Base-by-base conservation (phyloP, 1,140 invertebrate species). In the Lordiphosa stackelbergi region DNA sequence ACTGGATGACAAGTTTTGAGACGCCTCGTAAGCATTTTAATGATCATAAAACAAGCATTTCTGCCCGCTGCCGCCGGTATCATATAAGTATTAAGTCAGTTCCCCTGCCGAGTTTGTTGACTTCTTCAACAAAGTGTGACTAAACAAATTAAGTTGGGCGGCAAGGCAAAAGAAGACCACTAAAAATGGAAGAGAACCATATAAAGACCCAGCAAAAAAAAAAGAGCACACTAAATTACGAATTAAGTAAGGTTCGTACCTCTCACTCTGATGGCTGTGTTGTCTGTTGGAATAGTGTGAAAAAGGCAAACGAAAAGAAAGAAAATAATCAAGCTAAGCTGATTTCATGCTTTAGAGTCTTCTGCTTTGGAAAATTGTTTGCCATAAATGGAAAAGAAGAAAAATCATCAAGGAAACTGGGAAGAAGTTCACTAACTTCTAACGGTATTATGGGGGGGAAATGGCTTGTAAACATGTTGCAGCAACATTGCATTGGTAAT, bases 41-140 rank as follows among this genome's bases (percentile, higher is more conserved):
- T 65, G 77, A 81, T 63, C 53, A 69, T 64, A 68, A 75, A 61
- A 38, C 51, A 70, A 60, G 55, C 47, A 43, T 54, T 58, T 40
- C 45, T 69, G 19, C 19, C 19, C 3, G 3, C 16, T 16, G 57
- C 53, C 66, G 47, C 52, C 53, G 53, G 56, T 65, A 73, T 65
- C 43, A 77, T 65, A 69, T 65, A 69, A 59, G 58, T 42, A 53
- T 59, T 54, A 54, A 60, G 66, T 56, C 64, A 60, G 61, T 45
- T 65, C 54, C 74, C 75, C 81, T 79, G 75, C 54, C 52, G 77
- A 81, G 75, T 79, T 79, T 79, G 75, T 79, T 79, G 75, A 79
- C 75, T 79, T 79, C 75, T 79, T 55, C 75, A 81, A 81, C 75
- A 81, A 81, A 81, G 75, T 79, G 75, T 79, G 75, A 79, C 75